Evolutionary conservation across 2,888 invertebrate species (phyloP).

Genomic region (Onchidella celtica): DNA sequence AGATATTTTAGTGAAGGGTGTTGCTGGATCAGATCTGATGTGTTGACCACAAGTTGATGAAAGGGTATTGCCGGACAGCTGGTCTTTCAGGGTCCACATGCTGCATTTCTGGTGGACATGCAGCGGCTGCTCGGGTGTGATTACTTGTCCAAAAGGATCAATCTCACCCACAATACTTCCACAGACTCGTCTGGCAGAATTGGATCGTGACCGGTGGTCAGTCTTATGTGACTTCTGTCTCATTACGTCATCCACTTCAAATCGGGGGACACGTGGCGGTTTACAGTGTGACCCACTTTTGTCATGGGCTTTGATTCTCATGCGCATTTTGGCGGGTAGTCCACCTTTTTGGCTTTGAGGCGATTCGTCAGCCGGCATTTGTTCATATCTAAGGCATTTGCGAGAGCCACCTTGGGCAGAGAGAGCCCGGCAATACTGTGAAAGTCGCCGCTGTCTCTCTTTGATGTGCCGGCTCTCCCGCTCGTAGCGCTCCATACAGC

Average conservation of each 20-base stretch:
- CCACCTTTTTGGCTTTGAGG: background rate
- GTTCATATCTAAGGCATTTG: too few relatives aligned
- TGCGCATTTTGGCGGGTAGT: too few relatives aligned
- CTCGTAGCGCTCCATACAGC: constrained; percentile 32
- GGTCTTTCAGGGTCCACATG: background rate
- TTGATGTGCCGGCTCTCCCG: background rate
- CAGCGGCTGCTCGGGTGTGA: constrained; percentile 29
- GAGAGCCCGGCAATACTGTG: background rate
- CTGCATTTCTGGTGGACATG: background rate
- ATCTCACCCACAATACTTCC: background rate
- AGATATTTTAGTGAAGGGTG: too few relatives aligned
- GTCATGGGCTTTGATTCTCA: background rate
- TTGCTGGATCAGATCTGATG: background rate
- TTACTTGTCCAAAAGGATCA: constrained; percentile 28
- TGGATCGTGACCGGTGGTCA: background rate
- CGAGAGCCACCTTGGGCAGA: background rate
- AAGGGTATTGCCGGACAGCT: background rate
- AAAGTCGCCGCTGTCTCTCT: background rate
- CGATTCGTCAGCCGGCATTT: background rate
- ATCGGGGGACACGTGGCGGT: background rate
- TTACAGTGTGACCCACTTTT: background rate
- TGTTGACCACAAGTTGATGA: background rate
- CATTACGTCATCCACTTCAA: background rate
- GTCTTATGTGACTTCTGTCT: background rate
- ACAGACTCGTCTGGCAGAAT: background rate